phyloP scores from a whole-genome alignment of 1,140 invertebrate species.

The Coelopa frigida region DNA sequence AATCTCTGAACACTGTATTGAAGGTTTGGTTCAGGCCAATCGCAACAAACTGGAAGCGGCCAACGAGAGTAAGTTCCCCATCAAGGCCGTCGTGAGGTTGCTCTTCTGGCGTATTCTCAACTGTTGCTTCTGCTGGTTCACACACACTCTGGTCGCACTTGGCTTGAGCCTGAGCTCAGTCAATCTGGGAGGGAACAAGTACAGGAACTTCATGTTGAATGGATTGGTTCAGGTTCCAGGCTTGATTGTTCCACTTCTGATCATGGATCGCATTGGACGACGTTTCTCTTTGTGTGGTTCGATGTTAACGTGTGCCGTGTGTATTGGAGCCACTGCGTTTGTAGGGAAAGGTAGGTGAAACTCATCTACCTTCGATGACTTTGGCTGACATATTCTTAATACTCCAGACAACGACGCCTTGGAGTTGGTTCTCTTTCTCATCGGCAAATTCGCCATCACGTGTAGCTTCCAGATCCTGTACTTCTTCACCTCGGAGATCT shows the following conservation, averaged over 20 bases:
- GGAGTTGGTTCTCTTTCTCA: constrained; percentile 55
- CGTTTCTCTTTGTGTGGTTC: constrained; percentile 52
- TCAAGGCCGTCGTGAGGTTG: constrained; percentile 21
- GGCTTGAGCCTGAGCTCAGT: constrained; percentile 76
- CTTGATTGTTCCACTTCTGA: constrained; percentile 56
- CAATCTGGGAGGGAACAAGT: constrained; percentile 62
- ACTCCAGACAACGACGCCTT: constrained; percentile 30
- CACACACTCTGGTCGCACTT: constrained; percentile 68
- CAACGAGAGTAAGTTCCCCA: constrained; percentile 36
- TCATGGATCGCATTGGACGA: constrained; percentile 59
- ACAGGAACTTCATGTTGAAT: constrained; percentile 63
- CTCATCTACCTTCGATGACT: background rate
- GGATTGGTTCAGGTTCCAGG: constrained; percentile 65
- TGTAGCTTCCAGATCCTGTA: constrained; percentile 62
- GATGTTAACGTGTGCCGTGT: constrained; percentile 55
- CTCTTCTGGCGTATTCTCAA: constrained; percentile 51
- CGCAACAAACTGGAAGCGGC: constrained; percentile 23
- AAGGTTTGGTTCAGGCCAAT: constrained; percentile 24
- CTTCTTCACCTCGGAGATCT: constrained; percentile 63
- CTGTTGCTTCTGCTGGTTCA: constrained; percentile 62
- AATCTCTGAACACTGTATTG: constrained; percentile 50
- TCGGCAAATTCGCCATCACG: constrained; percentile 68
- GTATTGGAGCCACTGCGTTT: constrained; percentile 30
- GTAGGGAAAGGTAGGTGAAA: constrained; percentile 30
- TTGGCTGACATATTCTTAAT: background rate